These are phyloP conservation scores for Cotesia vestalis DNA, from an alignment of 1,140 invertebrate genomes.

Conservation along the genomic window DNA sequence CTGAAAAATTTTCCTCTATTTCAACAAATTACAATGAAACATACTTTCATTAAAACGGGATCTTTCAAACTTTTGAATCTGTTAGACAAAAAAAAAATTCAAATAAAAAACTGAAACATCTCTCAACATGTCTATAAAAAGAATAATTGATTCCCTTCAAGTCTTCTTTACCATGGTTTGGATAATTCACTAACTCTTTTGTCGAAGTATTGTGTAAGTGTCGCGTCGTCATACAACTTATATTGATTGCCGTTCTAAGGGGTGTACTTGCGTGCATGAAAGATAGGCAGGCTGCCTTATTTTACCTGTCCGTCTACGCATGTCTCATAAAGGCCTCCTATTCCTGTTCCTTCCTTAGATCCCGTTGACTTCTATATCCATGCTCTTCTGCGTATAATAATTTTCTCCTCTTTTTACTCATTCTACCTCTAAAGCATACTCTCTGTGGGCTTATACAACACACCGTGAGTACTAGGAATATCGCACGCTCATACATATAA, in stretches of 20 bases:
- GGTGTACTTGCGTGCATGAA: slow-evolving; percentile 36
- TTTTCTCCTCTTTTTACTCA: no score
- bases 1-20: no score
- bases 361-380: slow-evolving; percentile 21
- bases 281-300: slow-evolving; percentile 39
- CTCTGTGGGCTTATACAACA: no score
- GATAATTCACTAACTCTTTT: slow-evolving; percentile 40
- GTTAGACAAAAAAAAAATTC: no score
- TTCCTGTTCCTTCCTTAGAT: slow-evolving; percentile 39
- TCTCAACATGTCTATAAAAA: no score
- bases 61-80: no score
- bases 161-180: background rate
- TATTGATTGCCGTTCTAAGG: slow-evolving; percentile 41
- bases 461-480: slow-evolving; percentile 22
- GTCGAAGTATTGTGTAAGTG: slow-evolving; percentile 35
- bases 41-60: no score
- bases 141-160: no score
- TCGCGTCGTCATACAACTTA: slow-evolving; percentile 27
- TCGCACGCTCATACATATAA: slow-evolving; percentile 22
- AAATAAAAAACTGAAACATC: no score
- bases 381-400: background rate
- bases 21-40: no score
- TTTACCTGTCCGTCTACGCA: slow-evolving; percentile 47
- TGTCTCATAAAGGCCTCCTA: slow-evolving; percentile 32
- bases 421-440: no score